Evolutionary conservation across 1,140 invertebrate genomes (phyloP), one percentile per base, ranked within the genome.

Genomic region (Meteorus sp.): DNA sequence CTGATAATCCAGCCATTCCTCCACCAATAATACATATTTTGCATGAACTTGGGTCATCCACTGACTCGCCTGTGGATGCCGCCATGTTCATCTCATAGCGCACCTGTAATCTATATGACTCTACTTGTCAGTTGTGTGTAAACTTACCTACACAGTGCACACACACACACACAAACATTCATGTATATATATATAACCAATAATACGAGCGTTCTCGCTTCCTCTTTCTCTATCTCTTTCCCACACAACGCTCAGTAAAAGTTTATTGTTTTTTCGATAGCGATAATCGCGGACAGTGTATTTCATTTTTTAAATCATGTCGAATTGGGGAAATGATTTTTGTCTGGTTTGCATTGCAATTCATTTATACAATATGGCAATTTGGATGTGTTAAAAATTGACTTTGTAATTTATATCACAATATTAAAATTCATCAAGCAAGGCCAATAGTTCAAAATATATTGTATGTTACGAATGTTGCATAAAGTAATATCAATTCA

Each of bases 21-120:
- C 86, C 91, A 25, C 93, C 93, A 67, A 95, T 85, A 69, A 94
- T 93, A 61, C 94, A 76, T 58, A 93, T 85, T 83, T 91, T 89
- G 71, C 79, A 85, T 9, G 66, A 73, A 68, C 67, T 66, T 60
- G 60, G 68, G 57, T 71, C 70, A 76, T 78, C 69, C 53, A 69
- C 69, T 47, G 70, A 68, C 22, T 73, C 68, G 19, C 65, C 61
- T 55, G 69, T 74, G 66, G 74, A 74, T 64, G 75, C 72, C 74
- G 77, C 77, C 77, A 79, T 80, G 67, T 78, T 78, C 61, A 64
- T 56, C 23, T 48, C 29, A 47, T 35, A 59, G 15, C 22, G 33
- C 43, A 58, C 33, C 31, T 48, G 50, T 51, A 17, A n/a, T 19
- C 17, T 31, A 20, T n/a, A 5, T 9, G 25, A 52, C 50, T 9